A percentile compares a stretch with the other conserved stretches of the same genome.
Evolutionary conservation across 2,888 invertebrate genomes (phyloP).

Genomic region (Troides helena): DNA sequence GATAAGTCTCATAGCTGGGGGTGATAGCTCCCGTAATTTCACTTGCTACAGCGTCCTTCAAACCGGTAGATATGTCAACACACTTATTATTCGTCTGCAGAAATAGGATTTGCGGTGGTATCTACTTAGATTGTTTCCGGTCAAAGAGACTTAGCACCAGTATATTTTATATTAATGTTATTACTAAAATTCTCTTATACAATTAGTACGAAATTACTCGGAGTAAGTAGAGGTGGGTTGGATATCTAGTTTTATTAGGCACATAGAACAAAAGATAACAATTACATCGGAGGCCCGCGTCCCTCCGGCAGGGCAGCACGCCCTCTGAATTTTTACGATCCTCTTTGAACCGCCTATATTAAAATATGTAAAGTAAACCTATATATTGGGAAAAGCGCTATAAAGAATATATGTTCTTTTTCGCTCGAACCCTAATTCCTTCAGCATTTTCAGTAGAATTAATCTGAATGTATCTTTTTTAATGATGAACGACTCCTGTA

Average conservation of each 20-base stretch:
- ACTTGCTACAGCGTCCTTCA: no score
- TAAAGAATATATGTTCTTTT: slow-evolving; percentile 23
- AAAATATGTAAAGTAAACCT: slow-evolving; percentile 16
- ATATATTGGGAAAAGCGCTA: neutral
- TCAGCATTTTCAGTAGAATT: slow-evolving; percentile 14
- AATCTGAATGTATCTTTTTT: slow-evolving; percentile 26
- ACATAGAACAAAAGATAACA: slow-evolving; percentile 16
- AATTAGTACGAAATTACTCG: slow-evolving; percentile 6
- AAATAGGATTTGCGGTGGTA: no score
- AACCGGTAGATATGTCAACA: no score
- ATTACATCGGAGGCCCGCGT: slow-evolving; percentile 15
- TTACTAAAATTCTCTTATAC: neutral
- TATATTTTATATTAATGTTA: no score
- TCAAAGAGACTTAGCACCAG: no score
- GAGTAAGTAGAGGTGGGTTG: slow-evolving; percentile 5
- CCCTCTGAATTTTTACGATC: slow-evolving; percentile 24
- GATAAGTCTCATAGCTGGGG: no score
- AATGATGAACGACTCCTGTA: slow-evolving; percentile 9
- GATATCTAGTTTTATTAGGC: slow-evolving; percentile 13
- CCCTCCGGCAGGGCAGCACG: slow-evolving; percentile 14
- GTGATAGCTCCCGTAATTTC: no score
- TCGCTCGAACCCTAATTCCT: slow-evolving; percentile 19
- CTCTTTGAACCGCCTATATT: slow-evolving; percentile 12
- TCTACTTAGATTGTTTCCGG: no score
- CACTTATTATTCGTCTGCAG: no score